Percentiles rank a stretch among this genome's conserved stretches.
phyloP scores from a whole-genome alignment of 2,113 vertebrate genomes.

The Pteronura brasiliensis region DNA sequence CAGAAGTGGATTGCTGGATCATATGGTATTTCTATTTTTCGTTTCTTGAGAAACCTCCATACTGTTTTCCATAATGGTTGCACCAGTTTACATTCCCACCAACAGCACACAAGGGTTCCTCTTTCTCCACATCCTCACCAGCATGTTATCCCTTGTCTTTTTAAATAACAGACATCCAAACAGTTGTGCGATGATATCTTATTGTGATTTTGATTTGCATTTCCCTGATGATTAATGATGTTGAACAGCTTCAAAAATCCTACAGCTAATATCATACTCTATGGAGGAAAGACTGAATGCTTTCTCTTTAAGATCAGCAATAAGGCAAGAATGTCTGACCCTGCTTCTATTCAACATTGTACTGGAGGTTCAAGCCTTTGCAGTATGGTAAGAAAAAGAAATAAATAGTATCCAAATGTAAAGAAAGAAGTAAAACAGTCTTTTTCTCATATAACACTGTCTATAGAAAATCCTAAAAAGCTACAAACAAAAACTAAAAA shows the following conservation, averaged over 20 bases:
- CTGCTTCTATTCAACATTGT: neutral
- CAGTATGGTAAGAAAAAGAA: conserved; percentile 3
- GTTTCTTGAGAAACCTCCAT: neutral
- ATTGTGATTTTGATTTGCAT: neutral
- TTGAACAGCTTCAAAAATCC: neutral
- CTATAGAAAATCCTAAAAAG: neutral
- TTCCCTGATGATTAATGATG: neutral
- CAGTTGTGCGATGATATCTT: neutral
- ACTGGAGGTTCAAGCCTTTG: neutral
- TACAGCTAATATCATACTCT: neutral
- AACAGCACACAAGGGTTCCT: neutral
- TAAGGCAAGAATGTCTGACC: neutral
- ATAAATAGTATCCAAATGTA: neutral
- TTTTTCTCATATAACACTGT: neutral
- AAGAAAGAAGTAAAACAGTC: neutral
- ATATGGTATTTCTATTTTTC: neutral
- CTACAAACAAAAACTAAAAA: neutral
- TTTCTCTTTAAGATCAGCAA: neutral
- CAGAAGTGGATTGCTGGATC: neutral
- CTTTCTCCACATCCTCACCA: neutral
- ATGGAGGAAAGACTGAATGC: neutral
- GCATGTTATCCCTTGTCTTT: neutral
- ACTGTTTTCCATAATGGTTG: neutral
- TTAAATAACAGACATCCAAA: neutral
- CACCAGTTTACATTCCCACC: neutral